Conservation (phyloP, 2,113 vertebrate genomes). For the Phoxinus phoxinus region DNA sequence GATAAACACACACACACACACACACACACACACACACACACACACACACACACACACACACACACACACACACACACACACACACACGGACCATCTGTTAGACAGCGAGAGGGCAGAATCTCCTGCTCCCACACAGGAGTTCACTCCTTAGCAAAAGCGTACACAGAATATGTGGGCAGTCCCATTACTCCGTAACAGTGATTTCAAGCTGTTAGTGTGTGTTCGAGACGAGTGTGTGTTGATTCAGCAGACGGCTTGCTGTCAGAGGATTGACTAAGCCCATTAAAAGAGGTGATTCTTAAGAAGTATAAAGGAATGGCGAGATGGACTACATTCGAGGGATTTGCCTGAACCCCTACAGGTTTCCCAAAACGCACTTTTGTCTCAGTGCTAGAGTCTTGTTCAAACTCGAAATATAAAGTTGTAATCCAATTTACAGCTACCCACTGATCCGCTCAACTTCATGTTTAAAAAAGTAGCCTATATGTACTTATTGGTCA, state of each 20-base stretch:
- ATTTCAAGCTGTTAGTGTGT: slow-evolving; percentile 13
- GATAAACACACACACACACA: slow-evolving; percentile 25
- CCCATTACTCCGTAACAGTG: slow-evolving; percentile 29
- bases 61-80: not conserved
- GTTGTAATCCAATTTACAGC: slow-evolving; percentile 28
- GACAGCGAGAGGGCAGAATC: slow-evolving; percentile 25
- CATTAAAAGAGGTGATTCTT: slow-evolving; percentile 35
- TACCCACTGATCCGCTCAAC: not conserved
- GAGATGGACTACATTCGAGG: slow-evolving; percentile 50
- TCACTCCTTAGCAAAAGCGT: not conserved
- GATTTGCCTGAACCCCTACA: slow-evolving; percentile 34
- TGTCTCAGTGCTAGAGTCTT: not conserved
- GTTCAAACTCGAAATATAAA: slow-evolving; percentile 45
- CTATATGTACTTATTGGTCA: not conserved
- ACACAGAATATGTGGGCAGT: slow-evolving; percentile 36
- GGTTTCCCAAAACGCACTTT: not conserved
- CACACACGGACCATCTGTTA: slow-evolving; percentile 26
- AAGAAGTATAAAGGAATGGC: slow-evolving; percentile 45
- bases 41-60: not conserved
- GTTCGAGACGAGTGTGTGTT: slow-evolving; percentile 12
- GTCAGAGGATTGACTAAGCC: slow-evolving; percentile 9
- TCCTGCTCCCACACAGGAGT: slow-evolving; percentile 46
- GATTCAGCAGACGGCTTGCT: slow-evolving; percentile 26
- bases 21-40: not conserved
- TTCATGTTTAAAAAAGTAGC: not conserved